phyloP scores from a whole-genome alignment of 1,140 invertebrate species.

The Brachionus angularis region DNA sequence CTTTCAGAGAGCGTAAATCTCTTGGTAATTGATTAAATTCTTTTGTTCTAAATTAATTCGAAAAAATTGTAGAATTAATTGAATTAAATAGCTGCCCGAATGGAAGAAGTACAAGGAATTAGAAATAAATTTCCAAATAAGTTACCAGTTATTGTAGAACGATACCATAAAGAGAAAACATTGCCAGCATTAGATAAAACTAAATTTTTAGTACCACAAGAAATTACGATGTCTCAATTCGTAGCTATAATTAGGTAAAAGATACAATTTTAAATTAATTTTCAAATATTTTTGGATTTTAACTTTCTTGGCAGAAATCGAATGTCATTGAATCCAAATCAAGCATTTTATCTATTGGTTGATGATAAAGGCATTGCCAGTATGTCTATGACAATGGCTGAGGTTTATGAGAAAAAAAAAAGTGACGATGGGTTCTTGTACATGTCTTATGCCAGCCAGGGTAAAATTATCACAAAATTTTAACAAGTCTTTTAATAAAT shows the following conservation, averaged over 20 bases:
- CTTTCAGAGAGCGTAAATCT: slow-evolving; percentile 50
- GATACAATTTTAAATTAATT: background rate
- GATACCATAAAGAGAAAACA: slow-evolving; percentile 62
- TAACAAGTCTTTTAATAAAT: background rate
- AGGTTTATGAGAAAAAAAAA: slow-evolving; percentile 70
- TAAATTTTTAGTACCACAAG: slow-evolving; percentile 67
- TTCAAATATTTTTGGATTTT: background rate
- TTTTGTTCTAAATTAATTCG: background rate
- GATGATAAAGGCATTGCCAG: slow-evolving; percentile 75
- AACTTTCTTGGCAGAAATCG: slow-evolving; percentile 48
- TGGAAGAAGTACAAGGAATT: slow-evolving; percentile 59
- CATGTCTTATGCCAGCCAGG: slow-evolving; percentile 78
- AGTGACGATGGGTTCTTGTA: slow-evolving; percentile 78
- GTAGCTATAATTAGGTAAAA: slow-evolving; percentile 64
- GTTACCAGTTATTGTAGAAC: slow-evolving; percentile 64
- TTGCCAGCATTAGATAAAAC: slow-evolving; percentile 64
- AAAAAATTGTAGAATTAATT: slow-evolving; percentile 21
- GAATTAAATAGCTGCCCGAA: slow-evolving; percentile 56
- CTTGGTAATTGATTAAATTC: slow-evolving; percentile 46
- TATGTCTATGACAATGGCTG: slow-evolving; percentile 71
- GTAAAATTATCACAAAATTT: slow-evolving; percentile 12
- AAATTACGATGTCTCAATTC: slow-evolving; percentile 65
- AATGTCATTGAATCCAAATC: slow-evolving; percentile 51
- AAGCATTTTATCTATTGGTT: slow-evolving; percentile 75
- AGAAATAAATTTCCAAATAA: slow-evolving; percentile 60